phyloP scores from a whole-genome alignment of 2,113 vertebrate genomes.

The Litocranius walleri region DNA sequence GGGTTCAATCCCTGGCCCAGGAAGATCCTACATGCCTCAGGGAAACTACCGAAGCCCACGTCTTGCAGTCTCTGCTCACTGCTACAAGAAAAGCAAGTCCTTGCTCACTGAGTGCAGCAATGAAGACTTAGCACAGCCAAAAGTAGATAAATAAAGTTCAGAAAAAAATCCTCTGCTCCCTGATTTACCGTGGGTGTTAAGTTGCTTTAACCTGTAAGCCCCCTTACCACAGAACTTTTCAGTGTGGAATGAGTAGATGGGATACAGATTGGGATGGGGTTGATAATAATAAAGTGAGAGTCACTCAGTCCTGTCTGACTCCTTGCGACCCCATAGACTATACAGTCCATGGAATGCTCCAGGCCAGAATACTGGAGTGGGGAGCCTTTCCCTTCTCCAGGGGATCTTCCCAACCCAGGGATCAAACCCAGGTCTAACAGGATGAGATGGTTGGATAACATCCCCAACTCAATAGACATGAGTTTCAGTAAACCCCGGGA shows the following conservation, averaged over 20 bases:
- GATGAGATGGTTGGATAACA: background rate
- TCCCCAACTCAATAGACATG: background rate
- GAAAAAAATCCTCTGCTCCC: background rate
- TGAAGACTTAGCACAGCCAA: background rate
- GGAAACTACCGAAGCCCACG: background rate
- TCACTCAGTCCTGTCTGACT: background rate
- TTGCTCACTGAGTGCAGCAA: background rate
- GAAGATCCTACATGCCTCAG: background rate
- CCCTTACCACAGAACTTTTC: background rate
- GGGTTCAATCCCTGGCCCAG: background rate
- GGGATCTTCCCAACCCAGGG: background rate
- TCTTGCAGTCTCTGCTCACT: background rate
- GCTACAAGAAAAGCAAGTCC: background rate
- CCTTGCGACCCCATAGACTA: rapidly evolving
- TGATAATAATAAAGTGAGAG: background rate
- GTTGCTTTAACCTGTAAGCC: background rate
- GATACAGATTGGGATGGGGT: background rate
- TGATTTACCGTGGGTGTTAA: background rate
- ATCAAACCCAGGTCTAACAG: background rate
- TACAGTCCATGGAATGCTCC: background rate
- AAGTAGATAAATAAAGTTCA: background rate
- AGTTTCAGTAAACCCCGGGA: background rate
- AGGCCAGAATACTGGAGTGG: background rate
- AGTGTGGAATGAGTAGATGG: background rate
- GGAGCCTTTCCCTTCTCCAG: background rate